Evolutionary conservation across 1,140 invertebrate genomes (phyloP).

Genomic region (Phenacoccus solenopsis): DNA sequence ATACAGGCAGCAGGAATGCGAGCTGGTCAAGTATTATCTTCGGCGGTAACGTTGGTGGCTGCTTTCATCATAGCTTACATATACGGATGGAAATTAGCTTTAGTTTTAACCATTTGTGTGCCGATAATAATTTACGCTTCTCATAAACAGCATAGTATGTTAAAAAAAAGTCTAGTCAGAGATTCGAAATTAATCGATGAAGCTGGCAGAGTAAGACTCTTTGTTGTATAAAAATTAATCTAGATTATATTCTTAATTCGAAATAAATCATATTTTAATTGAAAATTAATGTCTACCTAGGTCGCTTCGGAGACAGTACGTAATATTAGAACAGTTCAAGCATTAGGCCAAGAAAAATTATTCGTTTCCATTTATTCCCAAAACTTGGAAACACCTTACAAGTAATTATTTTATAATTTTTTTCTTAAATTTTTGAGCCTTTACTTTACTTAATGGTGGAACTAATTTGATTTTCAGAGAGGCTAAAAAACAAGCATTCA

Average conservation of each 20-base stretch:
- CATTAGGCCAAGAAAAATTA: slow-evolving; percentile 50
- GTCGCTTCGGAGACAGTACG: slow-evolving; percentile 63
- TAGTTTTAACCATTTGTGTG: slow-evolving; percentile 51
- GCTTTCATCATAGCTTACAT: slow-evolving; percentile 48
- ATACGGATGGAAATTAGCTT: slow-evolving; percentile 57
- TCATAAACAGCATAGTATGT: slow-evolving; percentile 49
- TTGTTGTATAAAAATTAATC: background rate
- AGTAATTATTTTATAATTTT: slow-evolving; percentile 24
- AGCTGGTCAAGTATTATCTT: slow-evolving; percentile 53
- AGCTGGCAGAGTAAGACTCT: slow-evolving; percentile 43
- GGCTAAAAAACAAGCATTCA: slow-evolving; percentile 44
- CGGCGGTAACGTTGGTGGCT: slow-evolving; percentile 46
- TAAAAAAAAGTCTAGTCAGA: slow-evolving; percentile 35
- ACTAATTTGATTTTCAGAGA: slow-evolving; percentile 32
- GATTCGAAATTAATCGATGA: slow-evolving; percentile 36
- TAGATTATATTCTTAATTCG: too few relatives aligned
- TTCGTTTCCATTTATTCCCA: slow-evolving; percentile 48
- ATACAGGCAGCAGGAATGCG: slow-evolving; percentile 56
- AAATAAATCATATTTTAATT: too few relatives aligned
- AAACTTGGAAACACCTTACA: slow-evolving; percentile 40
- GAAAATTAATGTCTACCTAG: slow-evolving; percentile 33
- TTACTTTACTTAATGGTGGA: too few relatives aligned
- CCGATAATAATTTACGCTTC: slow-evolving; percentile 49
- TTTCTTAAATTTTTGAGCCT: too few relatives aligned
- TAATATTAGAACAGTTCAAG: slow-evolving; percentile 64